phyloP scores from a whole-genome alignment of 2,888 invertebrate species.

The Orchesella flavescens region DNA sequence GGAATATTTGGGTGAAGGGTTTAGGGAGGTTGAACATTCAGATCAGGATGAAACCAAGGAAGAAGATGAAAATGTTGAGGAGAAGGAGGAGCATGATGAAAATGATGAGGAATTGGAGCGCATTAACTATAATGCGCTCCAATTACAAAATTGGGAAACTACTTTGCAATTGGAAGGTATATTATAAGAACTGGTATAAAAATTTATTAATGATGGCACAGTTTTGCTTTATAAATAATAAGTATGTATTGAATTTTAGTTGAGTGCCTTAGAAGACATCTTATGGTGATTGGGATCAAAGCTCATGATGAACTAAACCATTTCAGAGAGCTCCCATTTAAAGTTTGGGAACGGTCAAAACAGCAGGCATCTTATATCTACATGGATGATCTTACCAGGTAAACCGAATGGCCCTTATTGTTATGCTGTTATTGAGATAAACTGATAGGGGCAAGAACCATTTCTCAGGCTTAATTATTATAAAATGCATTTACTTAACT shows the following conservation, averaged over 20 bases:
- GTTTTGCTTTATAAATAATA: too few relatives aligned
- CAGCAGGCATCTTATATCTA: constrained; percentile 5
- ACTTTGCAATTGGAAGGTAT: constrained; percentile 22
- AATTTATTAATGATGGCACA: not conserved
- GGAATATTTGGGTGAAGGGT: too few relatives aligned
- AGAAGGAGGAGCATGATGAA: not conserved
- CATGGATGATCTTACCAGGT: constrained; percentile 31
- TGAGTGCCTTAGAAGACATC: constrained; percentile 19
- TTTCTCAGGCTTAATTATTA: too few relatives aligned
- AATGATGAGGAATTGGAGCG: not conserved
- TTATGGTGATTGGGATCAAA: constrained; percentile 8
- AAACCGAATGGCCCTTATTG: too few relatives aligned
- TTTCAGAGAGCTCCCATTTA: constrained; percentile 10
- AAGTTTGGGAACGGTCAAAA: constrained; percentile 34
- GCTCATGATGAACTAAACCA: constrained; percentile 19
- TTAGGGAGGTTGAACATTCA: not conserved
- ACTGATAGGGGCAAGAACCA: too few relatives aligned
- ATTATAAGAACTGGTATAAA: not conserved
- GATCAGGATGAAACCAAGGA: not conserved
- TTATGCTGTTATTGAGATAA: too few relatives aligned
- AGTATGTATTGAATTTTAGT: constrained; percentile 11
- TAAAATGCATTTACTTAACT: not conserved
- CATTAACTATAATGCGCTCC: not conserved
- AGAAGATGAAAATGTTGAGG: constrained; percentile 11
- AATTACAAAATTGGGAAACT: constrained; percentile 35